These are phyloP conservation scores for Coelopa frigida DNA, from an alignment of 1,140 invertebrate species.

Conservation along the genomic window DNA sequence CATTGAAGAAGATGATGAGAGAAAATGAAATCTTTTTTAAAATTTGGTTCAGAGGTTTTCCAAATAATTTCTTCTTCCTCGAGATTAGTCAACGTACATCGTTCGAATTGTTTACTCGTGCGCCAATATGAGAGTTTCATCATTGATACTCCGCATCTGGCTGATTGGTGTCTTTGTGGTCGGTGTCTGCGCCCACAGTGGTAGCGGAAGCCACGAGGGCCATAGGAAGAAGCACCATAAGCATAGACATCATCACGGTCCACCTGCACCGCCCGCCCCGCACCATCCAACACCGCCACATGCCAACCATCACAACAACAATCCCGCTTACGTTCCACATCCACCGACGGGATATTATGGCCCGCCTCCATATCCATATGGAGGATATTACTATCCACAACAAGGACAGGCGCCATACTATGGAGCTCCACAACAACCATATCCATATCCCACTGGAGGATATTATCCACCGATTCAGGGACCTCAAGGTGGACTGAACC, in stretches of 20 bases:
- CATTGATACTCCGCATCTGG: too few relatives aligned
- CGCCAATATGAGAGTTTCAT: too few relatives aligned
- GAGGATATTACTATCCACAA: conserved; percentile 5
- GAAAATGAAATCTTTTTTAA: too few relatives aligned
- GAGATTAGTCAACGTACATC: too few relatives aligned
- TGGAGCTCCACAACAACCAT: not conserved
- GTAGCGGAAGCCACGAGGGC: conserved; percentile 6
- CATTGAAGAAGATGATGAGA: too few relatives aligned
- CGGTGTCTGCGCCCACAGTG: too few relatives aligned
- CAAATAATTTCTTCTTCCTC: too few relatives aligned
- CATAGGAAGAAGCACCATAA: not conserved
- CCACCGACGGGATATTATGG: conserved; percentile 1
- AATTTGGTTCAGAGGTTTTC: too few relatives aligned
- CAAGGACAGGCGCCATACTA: not conserved
- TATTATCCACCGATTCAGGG: too few relatives aligned
- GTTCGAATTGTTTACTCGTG: too few relatives aligned
- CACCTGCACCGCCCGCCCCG: not conserved
- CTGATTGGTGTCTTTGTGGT: too few relatives aligned
- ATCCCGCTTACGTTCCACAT: conserved; percentile 3
- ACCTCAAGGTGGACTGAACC: too few relatives aligned
- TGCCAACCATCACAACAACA: conserved; percentile 1
- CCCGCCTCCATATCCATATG: conserved; percentile 7
- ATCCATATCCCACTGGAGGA: not conserved
- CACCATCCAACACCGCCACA: not conserved
- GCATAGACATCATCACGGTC: not conserved